phyloP scores from a whole-genome alignment of 2,888 invertebrate species.

The Hyalella azteca region DNA sequence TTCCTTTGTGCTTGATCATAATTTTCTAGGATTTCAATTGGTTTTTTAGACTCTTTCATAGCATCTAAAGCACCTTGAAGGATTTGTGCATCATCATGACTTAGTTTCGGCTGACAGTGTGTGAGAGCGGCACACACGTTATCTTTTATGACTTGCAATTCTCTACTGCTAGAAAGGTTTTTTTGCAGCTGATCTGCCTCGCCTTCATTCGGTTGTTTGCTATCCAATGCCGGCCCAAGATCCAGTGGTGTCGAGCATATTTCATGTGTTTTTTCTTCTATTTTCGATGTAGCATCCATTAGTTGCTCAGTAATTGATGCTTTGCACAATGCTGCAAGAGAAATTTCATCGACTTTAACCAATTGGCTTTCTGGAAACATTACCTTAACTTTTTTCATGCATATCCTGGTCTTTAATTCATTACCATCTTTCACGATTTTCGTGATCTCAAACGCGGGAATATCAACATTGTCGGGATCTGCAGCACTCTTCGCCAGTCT shows the following conservation, averaged over 20 bases:
- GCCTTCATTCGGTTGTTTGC: no score
- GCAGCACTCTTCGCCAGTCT: not conserved
- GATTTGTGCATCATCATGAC: not conserved
- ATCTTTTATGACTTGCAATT: no score
- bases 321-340: not conserved
- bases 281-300: no score
- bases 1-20: not conserved
- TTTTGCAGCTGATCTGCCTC: no score
- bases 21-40: not conserved
- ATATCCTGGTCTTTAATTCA: not conserved
- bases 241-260: no score
- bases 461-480: not conserved
- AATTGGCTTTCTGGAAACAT: not conserved
- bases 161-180: no score
- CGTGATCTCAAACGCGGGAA: slow-evolving; percentile 24
- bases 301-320: not conserved
- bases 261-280: no score
- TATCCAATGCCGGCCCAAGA: no score
- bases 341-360: not conserved
- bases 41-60: not conserved
- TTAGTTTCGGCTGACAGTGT: no score
- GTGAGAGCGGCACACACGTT: no score
- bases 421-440: slow-evolving; percentile 1
- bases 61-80: not conserved
- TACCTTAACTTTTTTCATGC: slow-evolving; percentile 1